A percentile compares a stretch with the other conserved stretches of the same genome.
These are phyloP conservation scores for Buphagus erythrorhynchus DNA, from an alignment of 2,797 vertebrate species.

Conservation along the genomic window DNA sequence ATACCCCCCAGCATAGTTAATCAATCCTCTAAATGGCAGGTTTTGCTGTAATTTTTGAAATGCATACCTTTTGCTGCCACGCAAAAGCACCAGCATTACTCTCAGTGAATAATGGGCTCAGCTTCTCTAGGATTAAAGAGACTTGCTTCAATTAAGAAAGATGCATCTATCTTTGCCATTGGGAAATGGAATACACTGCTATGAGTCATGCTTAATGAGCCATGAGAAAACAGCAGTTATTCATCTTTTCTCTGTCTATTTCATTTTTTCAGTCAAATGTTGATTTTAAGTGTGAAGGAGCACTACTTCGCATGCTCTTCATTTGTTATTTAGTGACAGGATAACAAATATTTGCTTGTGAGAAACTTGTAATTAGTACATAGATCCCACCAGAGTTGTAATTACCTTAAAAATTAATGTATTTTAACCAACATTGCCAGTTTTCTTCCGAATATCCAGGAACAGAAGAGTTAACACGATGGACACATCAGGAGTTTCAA, in stretches of 20 bases:
- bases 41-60: not conserved
- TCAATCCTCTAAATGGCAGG: not conserved
- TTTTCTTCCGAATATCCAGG: not conserved
- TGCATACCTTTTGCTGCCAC: not conserved
- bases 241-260: not conserved
- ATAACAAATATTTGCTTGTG: not conserved
- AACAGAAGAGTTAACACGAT: not conserved
- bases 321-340: not conserved
- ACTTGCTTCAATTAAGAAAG: constrained; percentile 41
- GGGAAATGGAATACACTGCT: constrained; percentile 26
- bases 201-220: not conserved
- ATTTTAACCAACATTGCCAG: not conserved
- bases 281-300: not conserved
- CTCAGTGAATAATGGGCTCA: not conserved
- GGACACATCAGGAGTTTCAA: not conserved
- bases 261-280: not conserved
- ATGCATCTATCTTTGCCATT: constrained; percentile 37
- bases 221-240: constrained; percentile 15
- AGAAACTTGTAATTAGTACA: not conserved
- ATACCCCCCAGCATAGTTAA: not conserved
- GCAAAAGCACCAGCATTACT: not conserved
- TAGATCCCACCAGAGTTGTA: not conserved
- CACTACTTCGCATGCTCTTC: not conserved
- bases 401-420: not conserved
- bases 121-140: not conserved